Evolutionary conservation across 1,140 invertebrate species (phyloP), one percentile per base, ranked within the genome.

Genomic region (Hormaphis cornu): DNA sequence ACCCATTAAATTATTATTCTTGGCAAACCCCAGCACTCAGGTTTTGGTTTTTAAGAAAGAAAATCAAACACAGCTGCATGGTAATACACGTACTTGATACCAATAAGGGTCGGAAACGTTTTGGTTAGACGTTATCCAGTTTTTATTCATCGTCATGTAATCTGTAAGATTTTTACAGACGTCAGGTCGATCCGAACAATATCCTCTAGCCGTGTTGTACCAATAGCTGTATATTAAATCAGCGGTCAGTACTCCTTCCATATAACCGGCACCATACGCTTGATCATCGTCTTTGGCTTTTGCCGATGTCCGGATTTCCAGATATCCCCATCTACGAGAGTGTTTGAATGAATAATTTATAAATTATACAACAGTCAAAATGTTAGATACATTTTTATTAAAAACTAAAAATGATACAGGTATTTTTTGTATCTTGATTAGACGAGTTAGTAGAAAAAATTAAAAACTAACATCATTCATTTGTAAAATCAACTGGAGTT

Each of bases 211-310:
- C 1, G 88, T 91, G 75, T 92, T 91, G 73, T 84, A 79, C 82
- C 89, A 89, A 76, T 91, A 87, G 73, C 86, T 84, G 75, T 88
- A 84, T 56, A 95, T 93, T 24, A 92, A 79, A 73, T 88, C 85
- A 83, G 86, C 87, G 4, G 89, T 91, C 1, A 91, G 76, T 26
- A 85, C 85, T 0, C 91, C 92, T 79, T 95, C 93, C 1, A 90
- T 80, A 16, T 92, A 81, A 8, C 93, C 93, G 14, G 92, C 91
- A 2, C 88, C 87, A 76, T 89, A 93, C 0, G 90, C 90, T 80
- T 95, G 93, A 6, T 63, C 59, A 7, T 7, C 16, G 44, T 63
- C 59, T 33, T 22, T 48, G 9, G 26, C 42, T 33, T 63, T 63
- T 22, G 18, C 7, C 10, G 59, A 63, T n/a, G 59, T 63, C 6